Percentiles rank a stretch among this genome's conserved stretches.
phyloP scores from a whole-genome alignment of 2,797 vertebrate genomes.

The Takifugu ocellatus region DNA sequence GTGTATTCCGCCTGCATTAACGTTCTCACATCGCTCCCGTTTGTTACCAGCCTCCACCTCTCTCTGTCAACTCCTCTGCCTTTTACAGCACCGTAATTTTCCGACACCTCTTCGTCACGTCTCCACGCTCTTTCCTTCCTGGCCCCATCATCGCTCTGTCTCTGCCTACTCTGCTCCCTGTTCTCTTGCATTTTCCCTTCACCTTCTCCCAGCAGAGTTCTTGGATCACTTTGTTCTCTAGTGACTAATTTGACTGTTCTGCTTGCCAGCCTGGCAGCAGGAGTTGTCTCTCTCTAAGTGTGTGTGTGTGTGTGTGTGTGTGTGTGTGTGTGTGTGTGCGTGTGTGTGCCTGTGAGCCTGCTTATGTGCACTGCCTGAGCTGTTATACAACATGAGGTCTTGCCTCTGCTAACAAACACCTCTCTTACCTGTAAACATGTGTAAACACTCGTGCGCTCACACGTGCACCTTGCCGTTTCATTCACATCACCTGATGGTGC shows the following conservation, averaged over 20 bases:
- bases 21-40: neutral
- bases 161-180: conserved; percentile 1
- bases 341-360: conserved; percentile 23
- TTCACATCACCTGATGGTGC: conserved; percentile 34
- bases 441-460: conserved; percentile 14
- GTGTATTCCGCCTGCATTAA: neutral
- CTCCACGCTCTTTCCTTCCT: conserved; percentile 8
- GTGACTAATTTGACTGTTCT: conserved; percentile 80
- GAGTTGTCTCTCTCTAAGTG: conserved; percentile 33
- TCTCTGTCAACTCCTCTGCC: conserved; percentile 19
- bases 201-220: conserved; percentile 63
- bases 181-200: conserved; percentile 33
- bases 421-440: conserved; percentile 45
- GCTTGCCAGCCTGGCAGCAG: conserved; percentile 64
- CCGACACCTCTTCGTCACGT: conserved; percentile 31
- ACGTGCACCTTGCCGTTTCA: conserved; percentile 15
- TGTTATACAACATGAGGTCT: conserved; percentile 71
- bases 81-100: conserved; percentile 28
- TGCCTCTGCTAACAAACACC: conserved; percentile 60
- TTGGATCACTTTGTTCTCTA: conserved; percentile 69
- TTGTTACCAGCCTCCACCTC: conserved; percentile 7
- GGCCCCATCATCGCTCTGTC: conserved; percentile 10
- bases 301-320: conserved; percentile 8
- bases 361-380: conserved; percentile 49
- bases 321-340: conserved; percentile 18